These are phyloP conservation scores for Temnothorax ravouxi DNA, from an alignment of 2,888 invertebrate genomes.

Conservation along the genomic window DNA sequence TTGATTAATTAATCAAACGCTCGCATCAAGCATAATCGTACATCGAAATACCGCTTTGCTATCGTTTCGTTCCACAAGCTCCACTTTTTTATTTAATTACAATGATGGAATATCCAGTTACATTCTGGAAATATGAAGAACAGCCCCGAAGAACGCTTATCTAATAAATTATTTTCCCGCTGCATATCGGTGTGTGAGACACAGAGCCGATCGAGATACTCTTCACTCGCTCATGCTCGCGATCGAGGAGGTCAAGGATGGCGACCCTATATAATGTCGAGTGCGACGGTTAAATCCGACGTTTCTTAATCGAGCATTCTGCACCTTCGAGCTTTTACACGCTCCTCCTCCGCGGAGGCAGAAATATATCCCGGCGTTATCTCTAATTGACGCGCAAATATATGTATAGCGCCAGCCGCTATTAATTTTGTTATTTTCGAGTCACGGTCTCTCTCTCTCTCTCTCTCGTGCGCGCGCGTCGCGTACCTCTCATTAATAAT, in stretches of 20 bases:
- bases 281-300: slow-evolving; percentile 28
- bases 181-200: background rate
- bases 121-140: background rate
- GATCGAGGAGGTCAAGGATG: slow-evolving; percentile 34
- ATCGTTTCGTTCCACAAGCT: background rate
- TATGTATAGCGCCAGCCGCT: background rate
- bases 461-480: background rate
- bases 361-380: slow-evolving; percentile 25
- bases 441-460: background rate
- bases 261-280: slow-evolving; percentile 5
- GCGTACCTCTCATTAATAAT: slow-evolving; percentile 22
- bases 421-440: slow-evolving; percentile 33
- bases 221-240: slow-evolving; percentile 24
- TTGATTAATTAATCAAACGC: slow-evolving; percentile 19
- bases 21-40: background rate
- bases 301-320: slow-evolving; percentile 35
- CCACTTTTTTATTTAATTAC: background rate
- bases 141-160: background rate
- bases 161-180: slow-evolving; percentile 33
- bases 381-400: slow-evolving; percentile 6
- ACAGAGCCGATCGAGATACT: background rate
- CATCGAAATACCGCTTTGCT: background rate
- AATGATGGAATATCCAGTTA: background rate
- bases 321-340: background rate
- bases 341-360: slow-evolving; percentile 3